These are phyloP conservation scores for Drosophila longiperda DNA, from an alignment of 2,888 invertebrate species.

Conservation along the genomic window DNA sequence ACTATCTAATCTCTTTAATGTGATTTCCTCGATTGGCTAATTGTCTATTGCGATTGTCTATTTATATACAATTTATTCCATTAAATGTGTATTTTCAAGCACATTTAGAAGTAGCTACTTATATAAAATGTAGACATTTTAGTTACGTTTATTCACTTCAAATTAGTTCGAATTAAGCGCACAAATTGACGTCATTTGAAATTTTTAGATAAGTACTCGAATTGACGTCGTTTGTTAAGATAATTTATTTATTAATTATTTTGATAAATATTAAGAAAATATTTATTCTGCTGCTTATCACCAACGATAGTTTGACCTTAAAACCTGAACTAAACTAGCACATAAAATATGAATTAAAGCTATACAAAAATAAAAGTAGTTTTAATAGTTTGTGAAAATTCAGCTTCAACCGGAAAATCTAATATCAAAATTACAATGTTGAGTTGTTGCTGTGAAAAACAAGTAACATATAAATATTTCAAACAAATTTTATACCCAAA, in stretches of 20 bases:
- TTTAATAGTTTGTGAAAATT: not conserved
- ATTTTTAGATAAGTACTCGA: not conserved
- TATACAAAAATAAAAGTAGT: not conserved
- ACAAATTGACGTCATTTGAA: not conserved
- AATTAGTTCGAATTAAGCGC: not conserved
- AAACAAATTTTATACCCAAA: not conserved
- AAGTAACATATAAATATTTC: not conserved
- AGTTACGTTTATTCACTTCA: not conserved
- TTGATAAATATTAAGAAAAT: not conserved
- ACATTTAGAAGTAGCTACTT: not conserved
- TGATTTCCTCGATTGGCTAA: not conserved
- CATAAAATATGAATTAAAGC: not conserved
- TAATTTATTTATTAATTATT: not conserved
- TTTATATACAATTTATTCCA: not conserved
- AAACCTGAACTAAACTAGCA: not conserved
- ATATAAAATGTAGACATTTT: not conserved
- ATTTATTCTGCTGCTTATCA: not conserved
- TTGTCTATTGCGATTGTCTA: not conserved
- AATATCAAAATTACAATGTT: not conserved
- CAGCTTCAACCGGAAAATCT: not conserved
- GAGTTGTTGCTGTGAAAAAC: not conserved
- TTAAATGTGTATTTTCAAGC: not conserved
- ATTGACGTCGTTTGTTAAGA: conserved; percentile 1
- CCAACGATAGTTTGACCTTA: not conserved
- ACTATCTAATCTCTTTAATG: conserved; percentile 6